These are phyloP conservation scores for Epinotia bilunana DNA, from an alignment of 2,888 invertebrate species.

Conservation along the genomic window DNA sequence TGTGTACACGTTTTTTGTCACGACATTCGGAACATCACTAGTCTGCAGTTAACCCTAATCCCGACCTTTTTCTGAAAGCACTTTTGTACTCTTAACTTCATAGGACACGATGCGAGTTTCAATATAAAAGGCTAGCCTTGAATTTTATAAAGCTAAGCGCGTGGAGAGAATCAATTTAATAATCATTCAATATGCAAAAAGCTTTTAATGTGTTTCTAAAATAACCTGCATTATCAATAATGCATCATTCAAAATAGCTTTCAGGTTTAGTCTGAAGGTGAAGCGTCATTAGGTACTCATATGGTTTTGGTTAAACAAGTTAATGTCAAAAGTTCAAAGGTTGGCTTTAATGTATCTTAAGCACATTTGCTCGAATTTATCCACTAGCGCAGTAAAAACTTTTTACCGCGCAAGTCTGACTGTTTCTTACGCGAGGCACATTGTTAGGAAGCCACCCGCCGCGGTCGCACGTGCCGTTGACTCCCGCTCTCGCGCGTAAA, in stretches of 20 bases:
- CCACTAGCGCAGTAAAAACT: constrained; percentile 49
- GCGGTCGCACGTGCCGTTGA: constrained; percentile 56
- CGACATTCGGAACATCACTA: background rate
- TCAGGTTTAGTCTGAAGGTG: background rate
- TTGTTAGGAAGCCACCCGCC: constrained; percentile 56
- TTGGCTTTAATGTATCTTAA: constrained; percentile 14
- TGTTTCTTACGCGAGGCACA: constrained; percentile 45
- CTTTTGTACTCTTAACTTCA: constrained; percentile 3
- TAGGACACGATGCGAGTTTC: background rate
- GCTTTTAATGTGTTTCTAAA: background rate
- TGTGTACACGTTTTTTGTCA: background rate
- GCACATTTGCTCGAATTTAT: background rate
- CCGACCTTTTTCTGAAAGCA: background rate
- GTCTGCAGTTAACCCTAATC: background rate
- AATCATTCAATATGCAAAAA: constrained; percentile 16
- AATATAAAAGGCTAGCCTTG: constrained; percentile 17
- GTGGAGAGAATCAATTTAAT: constrained; percentile 11
- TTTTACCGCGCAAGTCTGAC: constrained; percentile 76
- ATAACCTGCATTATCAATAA: background rate
- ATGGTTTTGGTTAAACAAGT: background rate
- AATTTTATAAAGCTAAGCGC: background rate
- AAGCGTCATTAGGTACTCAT: background rate
- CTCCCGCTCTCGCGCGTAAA: constrained; percentile 36
- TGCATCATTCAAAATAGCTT: background rate
- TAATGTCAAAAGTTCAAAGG: background rate